Evolutionary conservation across 35 echinoderm and acorn worm species (phyloP), one percentile per base, ranked within the genome.

Genomic region (Ophioderma brevispina): DNA sequence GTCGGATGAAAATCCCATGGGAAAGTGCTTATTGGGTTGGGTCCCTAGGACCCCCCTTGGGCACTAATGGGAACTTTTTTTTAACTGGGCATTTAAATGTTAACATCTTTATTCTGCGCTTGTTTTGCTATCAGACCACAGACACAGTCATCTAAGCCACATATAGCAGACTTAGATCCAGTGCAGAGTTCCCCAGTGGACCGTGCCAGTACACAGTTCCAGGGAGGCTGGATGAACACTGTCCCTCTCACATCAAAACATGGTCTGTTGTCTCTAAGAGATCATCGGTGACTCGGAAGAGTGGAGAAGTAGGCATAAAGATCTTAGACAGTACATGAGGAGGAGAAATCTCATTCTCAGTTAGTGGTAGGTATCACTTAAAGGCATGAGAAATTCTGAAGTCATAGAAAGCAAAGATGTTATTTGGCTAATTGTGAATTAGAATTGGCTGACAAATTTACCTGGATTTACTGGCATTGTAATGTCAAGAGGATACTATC

Each of bases 251-350:
- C 0, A 39, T 95, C n/a, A 63, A 81, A 13, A 93, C 76, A 46
- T 87, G 90, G 84, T 99, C 97, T 0, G 87, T 89, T 0, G 87
- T 89, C 1, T 99, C 97, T 10, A 99, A 89, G 84, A 78, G 97
- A 32, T 99, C 97, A 75, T 93, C 97, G 0, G 91, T 84, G 2
- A 95, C 97, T 10, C 90, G 85, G 84, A 99, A 99, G 90, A 92
- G 97, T 35, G 87, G 91, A 0, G 97, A 95, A 35, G 59, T 88
- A 1, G 85, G 86, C 33, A 77, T 90, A 13, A 90, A 92, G 17
- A 95, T 80, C 84, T 77, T 19, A 95, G 92, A 70, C 90, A 93
- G 64, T 99, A 99, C 59, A 80, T 99, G 83, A 99, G 90, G 85
- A 85, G 94, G 59, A 86, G 97, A 40, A 79, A 90, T n/a, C 91